A percentile compares a stretch with the other conserved stretches of the same genome.
These are phyloP conservation scores for Acrobeloides nanus DNA, from an alignment of 2,888 invertebrate species.

Conservation along the genomic window DNA sequence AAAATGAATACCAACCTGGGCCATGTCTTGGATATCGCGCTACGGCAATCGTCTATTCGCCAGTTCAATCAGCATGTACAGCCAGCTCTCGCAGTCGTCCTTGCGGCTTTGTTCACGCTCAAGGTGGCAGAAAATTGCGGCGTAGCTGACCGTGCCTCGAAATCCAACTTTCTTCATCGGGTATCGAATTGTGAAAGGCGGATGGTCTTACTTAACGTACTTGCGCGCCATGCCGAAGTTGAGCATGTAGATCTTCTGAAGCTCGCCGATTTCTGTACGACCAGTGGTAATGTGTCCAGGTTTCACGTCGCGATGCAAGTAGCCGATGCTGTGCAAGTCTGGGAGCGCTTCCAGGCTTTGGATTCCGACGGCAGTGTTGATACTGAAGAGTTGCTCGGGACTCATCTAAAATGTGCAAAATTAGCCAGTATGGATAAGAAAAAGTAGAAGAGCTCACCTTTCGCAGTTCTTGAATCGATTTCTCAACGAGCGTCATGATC, in stretches of 20 bases:
- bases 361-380: slow-evolving; percentile 43
- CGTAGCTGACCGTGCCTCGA: slow-evolving; percentile 47
- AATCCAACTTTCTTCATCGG: slow-evolving; percentile 45
- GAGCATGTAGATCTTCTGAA: slow-evolving; percentile 44
- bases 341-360: slow-evolving; percentile 45
- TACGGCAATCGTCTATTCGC: slow-evolving; percentile 42
- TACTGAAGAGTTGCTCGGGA: slow-evolving; percentile 34
- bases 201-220: slow-evolving; percentile 35
- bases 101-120: slow-evolving; percentile 43
- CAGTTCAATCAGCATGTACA: slow-evolving; percentile 43
- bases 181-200: slow-evolving; percentile 37
- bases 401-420: slow-evolving; percentile 20
- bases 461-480: slow-evolving; percentile 36
- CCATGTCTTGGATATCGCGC: slow-evolving; percentile 41
- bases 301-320: slow-evolving; percentile 34
- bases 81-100: slow-evolving; percentile 41
- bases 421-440: too few relatives aligned
- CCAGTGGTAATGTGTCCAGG: slow-evolving; percentile 47
- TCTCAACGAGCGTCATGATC: slow-evolving; percentile 50
- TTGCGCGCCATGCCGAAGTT: slow-evolving; percentile 42
- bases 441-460: slow-evolving; percentile 11
- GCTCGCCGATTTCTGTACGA: slow-evolving; percentile 34
- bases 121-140: slow-evolving; percentile 43
- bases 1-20: slow-evolving; percentile 15
- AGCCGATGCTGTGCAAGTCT: slow-evolving; percentile 44